A percentile compares a stretch with the other conserved stretches of the same genome.
Evolutionary conservation across 2,888 invertebrate genomes (phyloP).

Genomic region (Drosophila mimica): DNA sequence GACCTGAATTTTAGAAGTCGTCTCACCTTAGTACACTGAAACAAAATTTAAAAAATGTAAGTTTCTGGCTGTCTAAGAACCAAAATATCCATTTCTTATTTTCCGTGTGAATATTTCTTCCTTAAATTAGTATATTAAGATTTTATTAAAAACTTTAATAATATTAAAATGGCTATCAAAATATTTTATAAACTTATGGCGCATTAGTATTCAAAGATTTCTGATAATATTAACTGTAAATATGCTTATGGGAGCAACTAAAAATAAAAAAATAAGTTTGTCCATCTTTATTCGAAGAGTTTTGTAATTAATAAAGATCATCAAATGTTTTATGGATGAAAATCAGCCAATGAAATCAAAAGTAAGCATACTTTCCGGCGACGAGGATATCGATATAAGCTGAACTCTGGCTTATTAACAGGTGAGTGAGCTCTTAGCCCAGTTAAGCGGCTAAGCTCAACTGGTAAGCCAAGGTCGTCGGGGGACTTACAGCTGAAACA

Average conservation of each 20-base stretch:
- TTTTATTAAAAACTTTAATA: not conserved
- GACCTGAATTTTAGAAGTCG: not conserved
- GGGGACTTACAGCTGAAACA: not conserved
- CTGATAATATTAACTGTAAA: not conserved
- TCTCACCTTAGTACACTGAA: not conserved
- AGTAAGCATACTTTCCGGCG: conserved; percentile 45
- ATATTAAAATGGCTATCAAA: not conserved
- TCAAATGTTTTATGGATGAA: not conserved
- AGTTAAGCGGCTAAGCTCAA: not conserved
- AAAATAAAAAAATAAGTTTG: not conserved
- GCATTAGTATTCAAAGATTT: too few species aligned
- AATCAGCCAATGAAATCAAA: not conserved
- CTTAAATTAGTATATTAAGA: too few species aligned
- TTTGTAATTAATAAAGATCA: not conserved
- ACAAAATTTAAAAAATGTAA: not conserved
- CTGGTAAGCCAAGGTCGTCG: conserved; percentile 34
- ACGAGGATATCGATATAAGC: not conserved
- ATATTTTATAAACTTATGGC: too few species aligned
- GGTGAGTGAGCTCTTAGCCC: conserved; percentile 5
- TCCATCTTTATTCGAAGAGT: not conserved
- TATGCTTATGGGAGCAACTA: not conserved
- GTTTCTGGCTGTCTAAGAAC: not conserved
- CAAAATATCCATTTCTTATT: too few species aligned
- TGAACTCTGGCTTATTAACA: not conserved
- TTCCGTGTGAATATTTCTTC: too few species aligned